A percentile compares a stretch with the other conserved stretches of the same genome.
These are phyloP conservation scores for Dasypolia templi DNA, from an alignment of 2,888 invertebrate genomes.

Conservation along the genomic window DNA sequence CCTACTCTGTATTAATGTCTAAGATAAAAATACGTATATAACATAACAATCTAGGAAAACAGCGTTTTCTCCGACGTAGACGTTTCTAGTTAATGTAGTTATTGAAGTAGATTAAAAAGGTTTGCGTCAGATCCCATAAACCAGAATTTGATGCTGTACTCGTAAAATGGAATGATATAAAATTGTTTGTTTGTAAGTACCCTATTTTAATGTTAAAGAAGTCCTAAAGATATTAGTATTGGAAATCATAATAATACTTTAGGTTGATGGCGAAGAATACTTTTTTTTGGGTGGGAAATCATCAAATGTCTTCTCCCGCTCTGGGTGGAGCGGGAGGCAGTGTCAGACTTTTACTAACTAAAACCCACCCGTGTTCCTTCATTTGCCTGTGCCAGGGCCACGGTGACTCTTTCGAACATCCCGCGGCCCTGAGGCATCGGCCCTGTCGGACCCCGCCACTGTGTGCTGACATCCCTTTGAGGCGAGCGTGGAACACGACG, in stretches of 20 bases:
- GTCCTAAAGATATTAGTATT: slow-evolving; percentile 13
- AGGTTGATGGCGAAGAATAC: neutral
- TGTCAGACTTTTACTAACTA: no score
- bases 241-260: slow-evolving; percentile 21
- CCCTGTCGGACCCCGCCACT: no score
- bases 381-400: no score
- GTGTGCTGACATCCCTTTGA: no score
- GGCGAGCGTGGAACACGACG: no score
- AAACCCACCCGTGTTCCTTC: no score
- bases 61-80: slow-evolving; percentile 11
- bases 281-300: no score
- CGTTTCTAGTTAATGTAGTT: slow-evolving; percentile 30
- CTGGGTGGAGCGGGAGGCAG: no score
- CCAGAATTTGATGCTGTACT: slow-evolving; percentile 45
- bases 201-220: slow-evolving; percentile 25
- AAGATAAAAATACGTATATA: neutral
- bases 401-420: no score
- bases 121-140: slow-evolving; percentile 51
- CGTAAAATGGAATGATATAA: slow-evolving; percentile 54
- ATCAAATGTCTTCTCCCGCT: no score
- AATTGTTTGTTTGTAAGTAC: slow-evolving; percentile 57
- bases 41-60: slow-evolving; percentile 14
- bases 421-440: no score
- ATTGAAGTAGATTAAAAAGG: slow-evolving; percentile 47
- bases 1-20: neutral